phyloP scores from a whole-genome alignment of 1,140 invertebrate genomes.

The Drosophila pseudoananassae region DNA sequence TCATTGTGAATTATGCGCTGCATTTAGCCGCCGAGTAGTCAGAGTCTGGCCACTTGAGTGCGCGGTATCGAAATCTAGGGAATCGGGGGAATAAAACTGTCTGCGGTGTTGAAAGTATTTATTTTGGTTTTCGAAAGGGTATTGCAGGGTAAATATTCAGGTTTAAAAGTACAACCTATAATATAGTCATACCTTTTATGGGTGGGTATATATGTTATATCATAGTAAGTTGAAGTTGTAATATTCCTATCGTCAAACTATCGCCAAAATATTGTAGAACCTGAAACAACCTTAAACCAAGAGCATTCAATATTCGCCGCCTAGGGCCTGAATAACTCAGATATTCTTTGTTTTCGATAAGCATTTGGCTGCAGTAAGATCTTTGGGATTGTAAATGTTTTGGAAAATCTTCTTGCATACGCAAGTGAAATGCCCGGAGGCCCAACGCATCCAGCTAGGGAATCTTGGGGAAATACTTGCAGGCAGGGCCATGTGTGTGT shows the following conservation, averaged over 20 bases:
- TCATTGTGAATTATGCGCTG: slow-evolving; percentile 81
- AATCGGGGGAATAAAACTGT: slow-evolving; percentile 26
- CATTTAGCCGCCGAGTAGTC: slow-evolving; percentile 75
- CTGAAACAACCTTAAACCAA: background rate
- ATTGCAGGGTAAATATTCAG: background rate
- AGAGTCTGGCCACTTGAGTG: slow-evolving; percentile 61
- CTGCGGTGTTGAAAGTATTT: slow-evolving; percentile 56
- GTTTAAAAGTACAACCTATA: too few species aligned
- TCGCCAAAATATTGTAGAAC: too few species aligned
- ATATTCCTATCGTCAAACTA: too few species aligned
- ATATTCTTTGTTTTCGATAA: slow-evolving; percentile 38
- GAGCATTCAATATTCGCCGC: background rate
- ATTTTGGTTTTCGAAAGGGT: slow-evolving; percentile 1
- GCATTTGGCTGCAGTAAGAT: slow-evolving; percentile 39
- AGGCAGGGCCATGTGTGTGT: slow-evolving; percentile 58
- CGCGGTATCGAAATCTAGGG: slow-evolving; percentile 25
- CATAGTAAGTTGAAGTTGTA: too few species aligned
- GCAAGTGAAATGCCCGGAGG: slow-evolving; percentile 51
- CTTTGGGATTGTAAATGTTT: slow-evolving; percentile 66
- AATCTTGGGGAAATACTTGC: slow-evolving; percentile 25
- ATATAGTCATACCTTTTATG: too few species aligned
- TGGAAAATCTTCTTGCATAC: slow-evolving; percentile 51
- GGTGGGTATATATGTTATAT: too few species aligned
- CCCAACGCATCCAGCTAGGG: slow-evolving; percentile 13
- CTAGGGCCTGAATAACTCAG: background rate